Evolutionary conservation across 2,113 vertebrate genomes (phyloP).

Genomic region (Miniopterus natalensis): DNA sequence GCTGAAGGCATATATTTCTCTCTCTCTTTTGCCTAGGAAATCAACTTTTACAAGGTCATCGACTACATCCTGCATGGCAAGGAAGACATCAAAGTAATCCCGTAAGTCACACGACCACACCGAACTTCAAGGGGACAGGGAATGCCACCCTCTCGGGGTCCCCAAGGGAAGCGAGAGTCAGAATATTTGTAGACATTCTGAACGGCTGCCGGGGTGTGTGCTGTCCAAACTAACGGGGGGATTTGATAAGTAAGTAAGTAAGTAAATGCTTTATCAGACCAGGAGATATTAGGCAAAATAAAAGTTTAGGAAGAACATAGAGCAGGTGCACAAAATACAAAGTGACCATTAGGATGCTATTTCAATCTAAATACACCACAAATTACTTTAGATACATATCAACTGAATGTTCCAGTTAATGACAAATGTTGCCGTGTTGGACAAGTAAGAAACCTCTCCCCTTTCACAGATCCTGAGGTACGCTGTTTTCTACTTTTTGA

Average conservation of each 20-base stretch:
- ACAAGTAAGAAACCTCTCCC: not conserved
- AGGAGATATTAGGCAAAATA: not conserved
- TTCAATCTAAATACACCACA: not conserved
- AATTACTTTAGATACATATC: not conserved
- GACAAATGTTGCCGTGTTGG: not conserved
- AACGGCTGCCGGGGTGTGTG: not conserved
- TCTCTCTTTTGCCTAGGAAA: constrained; percentile 91
- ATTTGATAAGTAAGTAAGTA: not conserved
- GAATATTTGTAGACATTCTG: not conserved
- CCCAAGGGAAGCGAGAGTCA: not conserved
- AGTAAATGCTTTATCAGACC: not conserved
- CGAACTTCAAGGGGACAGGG: not conserved
- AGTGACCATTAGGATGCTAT: not conserved
- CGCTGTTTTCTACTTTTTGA: not conserved
- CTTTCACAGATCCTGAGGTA: not conserved
- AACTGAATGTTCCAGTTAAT: constrained; percentile 6
- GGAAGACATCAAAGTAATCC: constrained; percentile 99
- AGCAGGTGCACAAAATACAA: constrained; percentile 15
- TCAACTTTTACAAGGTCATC: constrained; percentile 98
- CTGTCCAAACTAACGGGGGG: not conserved
- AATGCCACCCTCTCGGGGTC: not conserved
- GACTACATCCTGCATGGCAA: constrained; percentile 97
- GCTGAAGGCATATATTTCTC: not conserved
- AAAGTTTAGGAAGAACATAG: not conserved
- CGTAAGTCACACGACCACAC: constrained; percentile 88